Base-by-base conservation (phyloP, 1,140 invertebrate genomes). In the Zaprionus capensis region DNA sequence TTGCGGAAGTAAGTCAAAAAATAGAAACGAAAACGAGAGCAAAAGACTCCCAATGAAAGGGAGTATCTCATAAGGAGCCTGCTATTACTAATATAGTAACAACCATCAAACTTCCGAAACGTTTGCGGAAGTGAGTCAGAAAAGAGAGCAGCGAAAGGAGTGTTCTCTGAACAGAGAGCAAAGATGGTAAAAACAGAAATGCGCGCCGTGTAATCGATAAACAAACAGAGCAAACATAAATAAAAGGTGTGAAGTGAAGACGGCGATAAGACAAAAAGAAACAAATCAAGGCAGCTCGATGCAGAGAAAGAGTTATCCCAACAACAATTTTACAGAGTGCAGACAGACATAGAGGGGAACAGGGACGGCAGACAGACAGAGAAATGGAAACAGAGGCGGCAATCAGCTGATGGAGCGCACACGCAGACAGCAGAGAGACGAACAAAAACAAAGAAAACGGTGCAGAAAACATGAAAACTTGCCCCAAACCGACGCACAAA, bases 361-460 rank as follows among this genome's bases (percentile, higher is more conserved):
- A 44, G 31, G 31, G 9, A 31, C 31, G 5, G n/a, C 15, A 44
- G 41, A 17, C 6, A 44, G 41, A 44, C 15, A 17, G 5, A 7
- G 15, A 44, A 7, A 17, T 2, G 7, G n/a, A 4, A 7, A 15
- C 5, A 41, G 5, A 46, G 41, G n/a, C n/a, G 7, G 41, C 41
- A 17, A 46, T 17, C 41, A 46, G 41, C 41, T 46, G 41, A 46
- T 46, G n/a, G n/a, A n/a, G 41, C n/a, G 3, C 36, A 17, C 38
- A 41, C 38, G 38, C 5, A 15, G 38, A 41, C n/a, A n/a, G 38
- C 38, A 46, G 41, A 44, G 7, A 17, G 65, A 67, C 41, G 7
- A 36, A 61, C 57, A 44, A 69, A 67, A 41, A 67, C 26, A 61
- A 53, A 61, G 26, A 71, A 41, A 31, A 58, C 51, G 46, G 34